Evolutionary conservation across 2,888 invertebrate genomes (phyloP), one percentile per base, ranked within the genome.

Genomic region (Pterostichus niger): DNA sequence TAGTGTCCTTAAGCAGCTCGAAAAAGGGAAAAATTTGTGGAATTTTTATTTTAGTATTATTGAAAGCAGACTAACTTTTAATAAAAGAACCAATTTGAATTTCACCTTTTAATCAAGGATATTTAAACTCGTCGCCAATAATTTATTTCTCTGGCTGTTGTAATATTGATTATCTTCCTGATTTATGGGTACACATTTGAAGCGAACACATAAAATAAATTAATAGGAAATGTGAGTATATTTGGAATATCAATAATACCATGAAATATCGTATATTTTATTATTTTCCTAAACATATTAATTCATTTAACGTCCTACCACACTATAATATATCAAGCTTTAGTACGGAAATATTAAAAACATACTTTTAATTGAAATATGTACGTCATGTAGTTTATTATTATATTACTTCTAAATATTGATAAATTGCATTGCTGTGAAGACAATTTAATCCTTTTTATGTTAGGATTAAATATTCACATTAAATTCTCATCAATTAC

Each of bases 51-150:
- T 13, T 49, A 49, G 49, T 49, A 13, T 49, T 10, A 9, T 4
- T 46, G 46, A 46, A 49, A 9, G 49, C n/a, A n/a, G 49, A 13
- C n/a, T 11, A 49, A 49, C 49, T 49, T 49, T 49, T 49, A 49
- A 49, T 49, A 49, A 49, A 7, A 7, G n/a, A 49, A 10, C 49
- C n/a, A 49, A 49, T 49, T 49, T 49, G 3, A 49, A 49, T 49
- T 49, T 49, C 49, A 9, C 1, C 49, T 13, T 49, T 2, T 49
- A n/a, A 7, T n/a, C 49, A 7, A 10, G 13, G 49, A 49, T 13
- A 49, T 49, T 49, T 49, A 7, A 7, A 49, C n/a, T 49, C 10
- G 2, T 0, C 5, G 13, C n/a, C 49, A 49, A 49, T 6, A 49
- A 11, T 49, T 49, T 11, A 49, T 49, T 49, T 40, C 2, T 49